A percentile compares a stretch with the other conserved stretches of the same genome.
Conservation (phyloP, 2,888 invertebrate genomes). For the Diploptera punctata region DNA sequence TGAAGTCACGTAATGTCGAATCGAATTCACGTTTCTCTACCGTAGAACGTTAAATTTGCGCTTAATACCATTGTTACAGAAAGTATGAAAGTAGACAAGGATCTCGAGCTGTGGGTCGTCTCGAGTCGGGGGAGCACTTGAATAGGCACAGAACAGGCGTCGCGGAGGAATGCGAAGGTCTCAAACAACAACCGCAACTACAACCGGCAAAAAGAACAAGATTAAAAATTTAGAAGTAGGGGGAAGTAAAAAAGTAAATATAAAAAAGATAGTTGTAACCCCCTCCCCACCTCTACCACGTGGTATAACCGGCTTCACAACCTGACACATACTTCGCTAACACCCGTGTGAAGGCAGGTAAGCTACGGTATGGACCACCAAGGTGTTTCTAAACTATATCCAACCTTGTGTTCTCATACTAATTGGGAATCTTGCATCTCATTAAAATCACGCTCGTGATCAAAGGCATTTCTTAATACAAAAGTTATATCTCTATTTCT, state of each 20-base stretch:
- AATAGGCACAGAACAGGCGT: slow-evolving; percentile 1
- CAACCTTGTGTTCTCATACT: too few relatives aligned
- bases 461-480: too few relatives aligned
- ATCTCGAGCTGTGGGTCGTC: neutral
- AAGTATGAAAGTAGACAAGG: too few relatives aligned
- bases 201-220: slow-evolving; percentile 19
- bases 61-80: neutral
- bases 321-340: slow-evolving; percentile 16
- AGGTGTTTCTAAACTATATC: neutral
- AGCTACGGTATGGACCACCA: neutral
- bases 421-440: too few relatives aligned
- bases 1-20: too few relatives aligned
- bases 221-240: slow-evolving; percentile 2
- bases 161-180: slow-evolving; percentile 27
- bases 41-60: too few relatives aligned
- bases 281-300: neutral
- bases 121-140: neutral
- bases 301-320: slow-evolving; percentile 18
- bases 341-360: neutral
- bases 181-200: slow-evolving; percentile 5
- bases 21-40: too few relatives aligned
- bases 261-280: neutral
- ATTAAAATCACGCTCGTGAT: too few relatives aligned
- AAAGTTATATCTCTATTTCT: too few relatives aligned
- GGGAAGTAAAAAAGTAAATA: slow-evolving; percentile 13